Percentiles rank a stretch among this genome's conserved stretches.
These are phyloP conservation scores for Bothrops jararaca DNA, from an alignment of 2,113 vertebrate species.

Conservation along the genomic window DNA sequence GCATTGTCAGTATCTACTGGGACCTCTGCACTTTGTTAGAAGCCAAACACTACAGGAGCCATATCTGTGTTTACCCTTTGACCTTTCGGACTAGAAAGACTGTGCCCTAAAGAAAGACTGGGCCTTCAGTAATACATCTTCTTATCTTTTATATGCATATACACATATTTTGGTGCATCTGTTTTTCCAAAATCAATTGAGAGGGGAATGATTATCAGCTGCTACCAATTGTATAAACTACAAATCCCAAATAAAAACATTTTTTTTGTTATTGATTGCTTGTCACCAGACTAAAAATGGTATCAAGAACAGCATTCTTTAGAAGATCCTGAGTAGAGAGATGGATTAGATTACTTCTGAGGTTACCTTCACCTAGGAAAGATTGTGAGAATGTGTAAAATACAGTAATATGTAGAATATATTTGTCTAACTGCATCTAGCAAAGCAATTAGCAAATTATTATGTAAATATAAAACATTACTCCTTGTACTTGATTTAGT, in stretches of 20 bases:
- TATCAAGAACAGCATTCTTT: not conserved
- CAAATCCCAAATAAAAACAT: not conserved
- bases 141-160: not conserved
- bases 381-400: slow-evolving; percentile 29
- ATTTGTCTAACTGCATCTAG: slow-evolving; percentile 53
- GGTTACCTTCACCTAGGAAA: not conserved
- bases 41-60: not conserved
- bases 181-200: not conserved
- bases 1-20: not conserved
- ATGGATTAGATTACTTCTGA: not conserved
- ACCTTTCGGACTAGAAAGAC: not conserved
- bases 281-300: not conserved
- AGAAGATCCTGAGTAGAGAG: not conserved
- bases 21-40: not conserved
- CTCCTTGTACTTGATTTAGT: slow-evolving; percentile 43
- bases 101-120: not conserved
- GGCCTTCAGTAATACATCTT: not conserved
- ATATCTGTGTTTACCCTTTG: not conserved
- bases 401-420: slow-evolving; percentile 35
- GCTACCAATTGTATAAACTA: not conserved
- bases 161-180: not conserved
- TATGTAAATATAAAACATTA: slow-evolving; percentile 50
- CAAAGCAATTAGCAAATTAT: slow-evolving; percentile 44
- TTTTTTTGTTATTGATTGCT: not conserved
- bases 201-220: not conserved